Evolutionary conservation across 2,888 invertebrate genomes (phyloP), one percentile per base, ranked within the genome.

Genomic region (Drosophila paramelanica): DNA sequence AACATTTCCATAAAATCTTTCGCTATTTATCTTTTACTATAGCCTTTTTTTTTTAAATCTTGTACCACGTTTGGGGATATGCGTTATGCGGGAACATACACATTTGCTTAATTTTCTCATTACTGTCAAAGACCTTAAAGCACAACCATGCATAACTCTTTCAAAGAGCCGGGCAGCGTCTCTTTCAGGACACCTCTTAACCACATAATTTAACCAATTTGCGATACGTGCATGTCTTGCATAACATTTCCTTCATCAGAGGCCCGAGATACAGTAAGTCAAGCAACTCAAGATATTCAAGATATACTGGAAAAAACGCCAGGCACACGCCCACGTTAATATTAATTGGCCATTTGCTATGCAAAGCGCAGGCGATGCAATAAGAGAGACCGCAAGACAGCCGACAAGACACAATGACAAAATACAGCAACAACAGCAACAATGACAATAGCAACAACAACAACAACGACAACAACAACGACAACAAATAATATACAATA

Each of bases 361-460:
- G 78, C 78, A 79, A 79, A 64, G 60, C 70, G 70, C 77, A 65
- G 65, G 67, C 77, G 61, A 67, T 69, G 83, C 83, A 71, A 82
- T 70, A 67, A 79, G 70, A 75, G 70, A 75, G 80, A 45, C 73
- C 67, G 45, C 74, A 39, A 60, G 79, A 88, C 86, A 86, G 67
- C 64, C 66, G 71, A 82, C 89, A 82, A 89, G 88, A 88, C 86
- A 89, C 85, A 88, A 88, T 89, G 89, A 84, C 83, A 84, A 89
- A 84, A 89, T 89, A 65, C 73, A 25, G 23, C 55, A 55, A 55
- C 53, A 64, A 17, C 67, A 78, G 33, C 74, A 71, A 38, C 76
- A 77, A 51, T 53, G 58, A 13, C 57, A 74, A 27, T 52, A 60
- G 41, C 64, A 58, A 46, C 20, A 14, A 27, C 1, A 1, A 6